A percentile compares a stretch with the other conserved stretches of the same genome.
Conservation (phyloP, 2,797 vertebrate species). For the Enteromius trimaculatus region DNA sequence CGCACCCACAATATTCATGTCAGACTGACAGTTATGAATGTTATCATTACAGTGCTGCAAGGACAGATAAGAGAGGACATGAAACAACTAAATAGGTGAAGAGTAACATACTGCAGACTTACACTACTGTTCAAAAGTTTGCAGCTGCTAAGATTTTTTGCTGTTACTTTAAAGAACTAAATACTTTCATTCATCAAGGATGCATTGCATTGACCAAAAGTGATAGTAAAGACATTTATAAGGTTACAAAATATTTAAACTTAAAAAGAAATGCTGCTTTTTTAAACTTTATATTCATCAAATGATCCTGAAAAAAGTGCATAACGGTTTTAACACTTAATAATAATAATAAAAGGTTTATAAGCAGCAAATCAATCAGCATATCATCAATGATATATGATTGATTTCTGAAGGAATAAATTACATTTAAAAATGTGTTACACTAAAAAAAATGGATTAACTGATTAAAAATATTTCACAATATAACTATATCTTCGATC, state of each 20-base stretch:
- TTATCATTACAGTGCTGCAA: conserved; percentile 94
- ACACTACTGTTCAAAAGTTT: not conserved
- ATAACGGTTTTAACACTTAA: not conserved
- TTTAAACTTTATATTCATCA: not conserved
- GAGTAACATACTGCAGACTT: not conserved
- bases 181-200: not conserved
- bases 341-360: not conserved
- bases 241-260: not conserved
- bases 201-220: not conserved
- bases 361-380: not conserved
- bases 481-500: not conserved
- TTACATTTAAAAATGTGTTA: not conserved
- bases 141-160: not conserved
- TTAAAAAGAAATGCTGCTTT: not conserved
- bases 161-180: not conserved
- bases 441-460: not conserved
- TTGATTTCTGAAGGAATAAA: not conserved
- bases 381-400: too few relatives aligned
- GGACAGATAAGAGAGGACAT: not conserved
- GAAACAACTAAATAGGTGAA: not conserved
- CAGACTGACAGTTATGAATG: conserved; percentile 94
- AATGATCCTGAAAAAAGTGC: not conserved
- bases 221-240: not conserved
- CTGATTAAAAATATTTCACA: not conserved
- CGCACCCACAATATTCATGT: conserved; percentile 99